phyloP scores from a whole-genome alignment of 1,140 invertebrate genomes.

The Meloidogyne hapla region DNA sequence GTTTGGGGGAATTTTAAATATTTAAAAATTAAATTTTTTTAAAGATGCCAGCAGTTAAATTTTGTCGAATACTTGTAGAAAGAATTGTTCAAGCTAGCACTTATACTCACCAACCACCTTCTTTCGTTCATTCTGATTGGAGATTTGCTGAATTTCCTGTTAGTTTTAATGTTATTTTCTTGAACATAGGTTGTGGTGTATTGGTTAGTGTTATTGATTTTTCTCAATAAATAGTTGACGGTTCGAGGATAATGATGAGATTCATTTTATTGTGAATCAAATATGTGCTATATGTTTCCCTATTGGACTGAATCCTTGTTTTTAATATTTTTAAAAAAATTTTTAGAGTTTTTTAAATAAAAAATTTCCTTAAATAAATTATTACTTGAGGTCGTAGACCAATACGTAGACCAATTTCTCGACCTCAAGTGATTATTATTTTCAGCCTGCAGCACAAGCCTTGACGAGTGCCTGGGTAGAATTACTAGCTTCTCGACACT shows the following conservation, averaged over 20 bases:
- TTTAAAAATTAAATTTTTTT: constrained; percentile 32
- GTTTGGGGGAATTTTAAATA: constrained; percentile 14
- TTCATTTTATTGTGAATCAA: background rate
- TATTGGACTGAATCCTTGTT: background rate
- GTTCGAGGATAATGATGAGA: background rate
- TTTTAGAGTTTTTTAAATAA: too few relatives aligned
- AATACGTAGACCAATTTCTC: constrained; percentile 36
- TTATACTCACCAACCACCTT: constrained; percentile 45
- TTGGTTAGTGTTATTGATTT: background rate
- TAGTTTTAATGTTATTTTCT: background rate
- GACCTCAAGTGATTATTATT: constrained; percentile 38
- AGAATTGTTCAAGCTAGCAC: constrained; percentile 45
- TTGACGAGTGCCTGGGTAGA: constrained; percentile 45
- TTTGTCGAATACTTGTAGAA: constrained; percentile 40
- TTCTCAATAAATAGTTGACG: background rate
- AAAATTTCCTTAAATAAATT: too few relatives aligned
- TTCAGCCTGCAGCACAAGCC: constrained; percentile 44
- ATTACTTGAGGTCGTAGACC: too few relatives aligned
- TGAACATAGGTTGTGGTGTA: background rate
- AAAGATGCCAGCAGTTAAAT: constrained; percentile 38
- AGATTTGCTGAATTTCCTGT: constrained; percentile 41
- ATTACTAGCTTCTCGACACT: constrained; percentile 41
- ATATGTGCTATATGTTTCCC: background rate
- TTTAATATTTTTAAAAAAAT: too few relatives aligned
- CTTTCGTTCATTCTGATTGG: constrained; percentile 44